phyloP scores from a whole-genome alignment of 2,113 vertebrate species.

The Apteryx mantelli region DNA sequence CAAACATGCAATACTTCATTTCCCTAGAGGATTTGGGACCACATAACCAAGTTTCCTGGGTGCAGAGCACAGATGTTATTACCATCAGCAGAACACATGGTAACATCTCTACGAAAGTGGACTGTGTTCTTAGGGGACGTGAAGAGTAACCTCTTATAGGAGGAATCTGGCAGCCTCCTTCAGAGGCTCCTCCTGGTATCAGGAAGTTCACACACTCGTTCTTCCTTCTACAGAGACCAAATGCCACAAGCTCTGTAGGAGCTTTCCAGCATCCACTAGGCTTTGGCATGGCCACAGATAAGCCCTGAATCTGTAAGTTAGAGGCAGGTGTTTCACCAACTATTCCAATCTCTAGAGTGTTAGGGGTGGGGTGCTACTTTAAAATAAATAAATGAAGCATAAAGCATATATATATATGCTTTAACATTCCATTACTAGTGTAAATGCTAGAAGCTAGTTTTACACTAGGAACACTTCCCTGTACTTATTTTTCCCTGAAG shows the following conservation, averaged over 20 bases:
- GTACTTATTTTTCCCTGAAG: neutral
- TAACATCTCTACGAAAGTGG: neutral
- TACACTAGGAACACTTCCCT: neutral
- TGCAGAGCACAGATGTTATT: accelerated
- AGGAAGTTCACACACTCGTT: neutral
- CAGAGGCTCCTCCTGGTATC: neutral
- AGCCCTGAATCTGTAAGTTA: neutral
- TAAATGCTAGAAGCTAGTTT: neutral
- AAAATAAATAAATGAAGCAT: too few relatives aligned
- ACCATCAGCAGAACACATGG: neutral
- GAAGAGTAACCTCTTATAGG: neutral
- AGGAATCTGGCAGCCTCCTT: neutral
- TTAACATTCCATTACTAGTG: neutral
- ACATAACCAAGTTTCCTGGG: neutral
- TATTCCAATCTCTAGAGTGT: neutral
- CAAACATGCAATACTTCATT: neutral
- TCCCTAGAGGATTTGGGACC: neutral
- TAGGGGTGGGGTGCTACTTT: too few relatives aligned
- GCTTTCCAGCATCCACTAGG: neutral
- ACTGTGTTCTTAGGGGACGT: neutral
- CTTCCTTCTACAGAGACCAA: neutral
- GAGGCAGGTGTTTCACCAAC: too few relatives aligned
- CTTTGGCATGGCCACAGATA: neutral
- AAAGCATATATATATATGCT: too few relatives aligned
- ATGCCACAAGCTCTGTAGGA: neutral